Base-by-base conservation (phyloP, 2,797 vertebrate species). In the Remorina albescens region DNA sequence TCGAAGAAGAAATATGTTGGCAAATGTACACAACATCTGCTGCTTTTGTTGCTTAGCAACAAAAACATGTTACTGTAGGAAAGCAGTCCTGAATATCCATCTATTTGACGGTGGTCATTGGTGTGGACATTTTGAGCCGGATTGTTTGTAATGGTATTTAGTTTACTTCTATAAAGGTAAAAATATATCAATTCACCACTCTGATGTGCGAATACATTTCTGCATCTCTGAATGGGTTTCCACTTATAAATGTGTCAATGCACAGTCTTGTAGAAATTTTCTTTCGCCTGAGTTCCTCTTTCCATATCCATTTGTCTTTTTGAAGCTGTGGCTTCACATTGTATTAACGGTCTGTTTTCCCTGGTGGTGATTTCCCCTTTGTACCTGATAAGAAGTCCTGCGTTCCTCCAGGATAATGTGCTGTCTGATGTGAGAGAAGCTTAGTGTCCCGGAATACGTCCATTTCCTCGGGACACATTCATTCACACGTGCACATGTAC, bases 331-430 rank as follows among this genome's bases (percentile, higher is more conserved):
- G 67, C 68, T 57, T 60, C 77, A 71, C 71, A 50, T 71, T 78
- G 67, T 67, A 71, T 71, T 58, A 67, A 78, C 78, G 82, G 79
- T 81, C 72, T 83, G 73, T 86, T 88, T 83, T 82, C 84, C 89
- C 85, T 76, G 70, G 80, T 73, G 90, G 83, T 78, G 75, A 74
- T 67, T 88, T 82, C 41, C 79, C 78, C 72, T 89, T 73, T 82
- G 76, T 74, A 82, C 82, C 84, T 85, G 90, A 92, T 88, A 90
- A 89, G 86, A 88, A 76, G 80, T 59, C 64, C 72, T 76, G 77
- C 67, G 55, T 81, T 91, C 74, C 84, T 85, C 78, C 60, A 80
- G 86, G 82, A 83, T 78, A 86, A 87, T n/a, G n/a, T n/a, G 80
- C 81, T 77, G 84, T 76, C 78, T 86, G 84, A 88, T 82, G 84